Evolutionary conservation across 2,113 vertebrate genomes (phyloP).

Genomic region (Okapia johnstoni): DNA sequence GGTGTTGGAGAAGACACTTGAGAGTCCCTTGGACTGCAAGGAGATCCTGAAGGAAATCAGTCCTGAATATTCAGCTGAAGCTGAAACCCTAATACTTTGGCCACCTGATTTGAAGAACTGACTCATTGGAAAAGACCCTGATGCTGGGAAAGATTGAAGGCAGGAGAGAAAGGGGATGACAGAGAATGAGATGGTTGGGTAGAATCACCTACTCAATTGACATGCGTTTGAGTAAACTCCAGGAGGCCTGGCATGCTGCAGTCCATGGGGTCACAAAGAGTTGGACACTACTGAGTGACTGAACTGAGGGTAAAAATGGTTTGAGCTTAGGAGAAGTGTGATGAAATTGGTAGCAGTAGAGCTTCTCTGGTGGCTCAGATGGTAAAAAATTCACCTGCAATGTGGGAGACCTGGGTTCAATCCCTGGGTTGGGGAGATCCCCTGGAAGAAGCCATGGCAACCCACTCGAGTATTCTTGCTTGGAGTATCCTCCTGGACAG

Average conservation of each 20-base stretch:
- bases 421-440: background rate
- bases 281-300: rapidly evolving
- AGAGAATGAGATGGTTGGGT: background rate
- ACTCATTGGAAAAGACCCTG: background rate
- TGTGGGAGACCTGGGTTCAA: background rate
- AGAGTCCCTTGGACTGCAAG: background rate
- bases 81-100: background rate
- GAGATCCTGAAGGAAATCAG: background rate
- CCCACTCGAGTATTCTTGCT: background rate
- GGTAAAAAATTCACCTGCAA: background rate
- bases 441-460: background rate
- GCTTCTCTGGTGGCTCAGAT: background rate
- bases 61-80: background rate
- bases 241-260: background rate
- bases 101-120: background rate
- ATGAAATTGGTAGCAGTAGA: background rate
- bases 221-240: background rate
- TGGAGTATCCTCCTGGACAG: background rate
- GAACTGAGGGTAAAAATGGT: background rate
- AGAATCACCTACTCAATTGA: background rate
- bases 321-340: background rate
- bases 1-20: background rate
- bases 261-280: background rate
- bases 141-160: background rate
- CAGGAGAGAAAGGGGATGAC: rapidly evolving